phyloP scores from a whole-genome alignment of 2,113 vertebrate species.

The Muntiacus muntjak region DNA sequence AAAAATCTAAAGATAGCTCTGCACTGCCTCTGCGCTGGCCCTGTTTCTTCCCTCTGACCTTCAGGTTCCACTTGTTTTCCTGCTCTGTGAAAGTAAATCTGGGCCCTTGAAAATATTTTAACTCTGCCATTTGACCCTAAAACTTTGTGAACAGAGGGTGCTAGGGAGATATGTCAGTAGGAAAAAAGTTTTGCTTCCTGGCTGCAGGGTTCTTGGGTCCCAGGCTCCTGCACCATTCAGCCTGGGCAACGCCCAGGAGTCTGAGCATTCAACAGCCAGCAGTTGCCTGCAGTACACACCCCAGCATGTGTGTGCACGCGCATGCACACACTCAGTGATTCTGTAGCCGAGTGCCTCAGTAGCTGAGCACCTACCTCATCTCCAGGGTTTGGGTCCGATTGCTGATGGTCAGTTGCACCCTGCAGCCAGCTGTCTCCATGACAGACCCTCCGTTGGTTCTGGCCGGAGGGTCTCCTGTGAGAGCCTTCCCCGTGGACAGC shows the following conservation, averaged over 20 bases:
- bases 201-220: not conserved
- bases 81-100: not conserved
- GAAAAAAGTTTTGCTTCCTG: not conserved
- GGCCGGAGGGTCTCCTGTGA: not conserved
- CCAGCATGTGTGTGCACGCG: rapidly evolving
- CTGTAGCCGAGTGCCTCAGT: not conserved
- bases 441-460: rapidly evolving
- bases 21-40: not conserved
- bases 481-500: not conserved
- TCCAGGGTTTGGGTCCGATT: too few species aligned
- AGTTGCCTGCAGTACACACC: not conserved
- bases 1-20: not conserved
- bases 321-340: too few species aligned
- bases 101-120: not conserved
- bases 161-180: not conserved
- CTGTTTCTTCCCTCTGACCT: not conserved
- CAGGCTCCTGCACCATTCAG: too few species aligned
- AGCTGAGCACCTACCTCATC: not conserved
- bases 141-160: not conserved
- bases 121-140: not conserved
- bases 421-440: not conserved
- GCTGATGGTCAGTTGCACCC: not conserved
- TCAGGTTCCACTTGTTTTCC: not conserved
- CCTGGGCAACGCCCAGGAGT: not conserved
- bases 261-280: not conserved